phyloP scores from a whole-genome alignment of 2,888 invertebrate species.

The Leucophenga maculata region DNA sequence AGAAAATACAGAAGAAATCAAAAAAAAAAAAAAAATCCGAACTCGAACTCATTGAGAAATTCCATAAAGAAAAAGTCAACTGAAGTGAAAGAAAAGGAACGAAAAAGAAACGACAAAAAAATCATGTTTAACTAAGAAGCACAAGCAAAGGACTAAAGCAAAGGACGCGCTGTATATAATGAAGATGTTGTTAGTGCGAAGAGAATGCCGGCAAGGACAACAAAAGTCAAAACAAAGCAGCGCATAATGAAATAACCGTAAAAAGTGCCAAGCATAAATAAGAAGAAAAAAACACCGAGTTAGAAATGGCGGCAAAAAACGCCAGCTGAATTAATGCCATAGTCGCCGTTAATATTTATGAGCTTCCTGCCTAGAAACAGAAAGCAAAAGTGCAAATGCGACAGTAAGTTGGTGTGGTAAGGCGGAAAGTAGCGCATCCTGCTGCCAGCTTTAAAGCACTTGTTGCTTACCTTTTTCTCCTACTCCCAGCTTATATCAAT shows the following conservation, averaged over 20 bases:
- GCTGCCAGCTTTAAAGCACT: background rate
- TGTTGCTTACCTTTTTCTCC: constrained; percentile 6
- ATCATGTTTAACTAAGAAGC: too few relatives aligned
- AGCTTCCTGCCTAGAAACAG: background rate
- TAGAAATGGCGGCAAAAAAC: background rate
- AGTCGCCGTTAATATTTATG: constrained; percentile 16
- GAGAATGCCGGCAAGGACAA: background rate
- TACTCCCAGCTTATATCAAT: constrained; percentile 8
- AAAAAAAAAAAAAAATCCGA: background rate
- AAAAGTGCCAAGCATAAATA: background rate
- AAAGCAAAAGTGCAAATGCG: background rate
- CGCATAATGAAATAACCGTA: background rate
- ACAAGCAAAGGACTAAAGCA: background rate
- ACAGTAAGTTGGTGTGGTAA: background rate
- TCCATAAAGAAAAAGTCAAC: background rate
- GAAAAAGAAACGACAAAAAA: background rate
- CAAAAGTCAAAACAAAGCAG: background rate
- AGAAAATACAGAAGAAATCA: background rate
- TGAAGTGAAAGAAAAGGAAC: background rate
- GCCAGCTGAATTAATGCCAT: background rate
- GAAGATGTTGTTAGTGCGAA: background rate
- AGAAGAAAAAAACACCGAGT: background rate
- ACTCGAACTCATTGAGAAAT: background rate
- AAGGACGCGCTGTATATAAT: background rate
- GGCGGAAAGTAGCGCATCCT: background rate